Conservation (phyloP, 1,140 invertebrate species). For the Danaus plexippus region DNA sequence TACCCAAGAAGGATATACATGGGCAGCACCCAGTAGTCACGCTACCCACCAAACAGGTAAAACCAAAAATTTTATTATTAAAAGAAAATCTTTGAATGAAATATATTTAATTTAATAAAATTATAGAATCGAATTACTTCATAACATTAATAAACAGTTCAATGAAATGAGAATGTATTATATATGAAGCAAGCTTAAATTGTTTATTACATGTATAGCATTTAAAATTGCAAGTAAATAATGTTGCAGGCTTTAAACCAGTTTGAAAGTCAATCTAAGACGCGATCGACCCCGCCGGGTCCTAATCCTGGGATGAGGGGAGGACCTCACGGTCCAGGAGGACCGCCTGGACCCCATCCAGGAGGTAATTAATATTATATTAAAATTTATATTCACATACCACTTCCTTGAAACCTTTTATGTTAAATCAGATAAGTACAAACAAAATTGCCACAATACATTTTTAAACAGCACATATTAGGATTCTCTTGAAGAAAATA, state of each 20-base stretch:
- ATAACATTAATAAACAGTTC: too few species aligned
- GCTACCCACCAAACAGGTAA: conserved; percentile 92
- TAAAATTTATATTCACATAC: too few species aligned
- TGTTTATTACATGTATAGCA: too few species aligned
- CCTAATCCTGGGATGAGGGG: conserved; percentile 77
- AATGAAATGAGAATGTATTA: too few species aligned
- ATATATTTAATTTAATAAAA: too few species aligned
- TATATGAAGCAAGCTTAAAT: too few species aligned
- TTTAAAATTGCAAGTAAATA: not conserved
- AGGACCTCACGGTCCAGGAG: conserved; percentile 74
- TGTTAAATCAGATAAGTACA: too few species aligned
- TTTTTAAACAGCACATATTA: too few species aligned
- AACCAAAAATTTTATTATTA: conserved; percentile 12
- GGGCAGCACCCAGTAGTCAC: conserved; percentile 96
- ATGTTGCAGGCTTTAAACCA: conserved; percentile 73
- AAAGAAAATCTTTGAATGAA: conserved; percentile 5
- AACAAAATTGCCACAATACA: too few species aligned
- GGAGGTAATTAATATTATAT: conserved; percentile 46
- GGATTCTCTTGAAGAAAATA: too few species aligned
- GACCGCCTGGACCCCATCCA: conserved; percentile 69
- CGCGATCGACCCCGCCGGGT: conserved; percentile 82
- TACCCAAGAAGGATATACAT: conserved; percentile 95
- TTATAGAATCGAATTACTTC: too few species aligned
- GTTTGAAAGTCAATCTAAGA: conserved; percentile 94
- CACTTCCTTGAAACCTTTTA: too few species aligned